A percentile compares a stretch with the other conserved stretches of the same genome.
Evolutionary conservation across 2,888 invertebrate species (phyloP).

Genomic region (Eupithecia inturbata): DNA sequence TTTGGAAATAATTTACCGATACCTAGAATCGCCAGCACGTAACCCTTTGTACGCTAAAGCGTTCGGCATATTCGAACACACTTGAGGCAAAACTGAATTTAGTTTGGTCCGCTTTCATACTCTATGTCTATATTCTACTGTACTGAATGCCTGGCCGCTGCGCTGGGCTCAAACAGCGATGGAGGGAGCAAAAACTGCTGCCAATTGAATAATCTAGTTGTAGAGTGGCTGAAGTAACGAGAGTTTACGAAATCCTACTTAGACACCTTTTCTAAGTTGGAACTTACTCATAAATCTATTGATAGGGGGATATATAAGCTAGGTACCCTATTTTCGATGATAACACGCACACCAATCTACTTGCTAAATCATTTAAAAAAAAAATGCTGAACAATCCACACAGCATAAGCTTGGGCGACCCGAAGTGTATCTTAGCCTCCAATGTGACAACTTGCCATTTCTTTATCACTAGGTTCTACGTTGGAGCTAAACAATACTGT

Average conservation of each 20-base stretch:
- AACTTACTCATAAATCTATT: background rate
- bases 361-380: background rate
- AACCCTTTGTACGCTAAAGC: background rate
- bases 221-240: slow-evolving; percentile 42
- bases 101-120: slow-evolving; percentile 48
- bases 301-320: background rate
- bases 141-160: slow-evolving; percentile 13
- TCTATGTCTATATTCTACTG: slow-evolving; percentile 11
- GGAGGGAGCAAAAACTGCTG: slow-evolving; percentile 60
- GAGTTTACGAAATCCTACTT: background rate
- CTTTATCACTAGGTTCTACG: too few species aligned
- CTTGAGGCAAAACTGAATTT: slow-evolving; percentile 48
- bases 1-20: background rate
- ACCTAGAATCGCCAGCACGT: background rate
- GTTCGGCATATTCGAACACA: slow-evolving; percentile 34
- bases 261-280: background rate
- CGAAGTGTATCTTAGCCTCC: too few species aligned
- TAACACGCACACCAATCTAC: background rate
- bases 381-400: too few species aligned
- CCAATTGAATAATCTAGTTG: slow-evolving; percentile 73
- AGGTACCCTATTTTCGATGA: background rate
- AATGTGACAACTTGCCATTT: too few species aligned
- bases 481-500: too few species aligned
- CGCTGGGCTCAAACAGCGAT: slow-evolving; percentile 49
- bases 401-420: too few species aligned